A percentile compares a stretch with the other conserved stretches of the same genome.
phyloP scores from a whole-genome alignment of 2,888 invertebrate genomes.

The Nineta flava region DNA sequence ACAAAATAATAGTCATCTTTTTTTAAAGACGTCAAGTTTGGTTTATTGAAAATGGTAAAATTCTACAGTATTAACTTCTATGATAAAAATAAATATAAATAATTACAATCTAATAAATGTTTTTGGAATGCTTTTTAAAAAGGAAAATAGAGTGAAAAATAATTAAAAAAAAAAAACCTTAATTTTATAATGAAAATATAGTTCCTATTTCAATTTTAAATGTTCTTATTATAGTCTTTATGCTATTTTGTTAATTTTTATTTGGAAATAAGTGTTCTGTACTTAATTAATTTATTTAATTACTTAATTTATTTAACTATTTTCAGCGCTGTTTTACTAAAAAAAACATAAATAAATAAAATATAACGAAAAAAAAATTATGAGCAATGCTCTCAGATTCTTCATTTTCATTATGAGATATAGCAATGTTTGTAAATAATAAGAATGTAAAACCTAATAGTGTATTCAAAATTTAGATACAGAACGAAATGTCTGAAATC shows the following conservation, averaged over 20 bases:
- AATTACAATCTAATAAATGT: background rate
- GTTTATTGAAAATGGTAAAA: background rate
- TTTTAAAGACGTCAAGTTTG: background rate
- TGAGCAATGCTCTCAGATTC: background rate
- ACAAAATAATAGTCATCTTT: too few relatives aligned
- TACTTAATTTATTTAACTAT: background rate
- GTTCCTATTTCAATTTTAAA: slow-evolving; percentile 1
- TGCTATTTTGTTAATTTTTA: background rate
- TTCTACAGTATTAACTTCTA: background rate
- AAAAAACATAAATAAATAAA: background rate
- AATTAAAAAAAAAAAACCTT: background rate
- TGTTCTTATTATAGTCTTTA: background rate
- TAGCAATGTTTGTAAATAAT: too few relatives aligned
- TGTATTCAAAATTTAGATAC: too few relatives aligned
- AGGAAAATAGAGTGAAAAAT: background rate
- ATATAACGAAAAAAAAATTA: background rate
- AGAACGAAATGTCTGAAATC: too few relatives aligned
- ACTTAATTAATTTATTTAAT: background rate
- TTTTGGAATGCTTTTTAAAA: background rate
- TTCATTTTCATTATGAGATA: background rate
- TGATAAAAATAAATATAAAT: background rate
- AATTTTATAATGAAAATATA: slow-evolving; percentile 1
- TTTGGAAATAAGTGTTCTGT: background rate
- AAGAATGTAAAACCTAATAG: too few relatives aligned
- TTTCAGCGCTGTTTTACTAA: too few relatives aligned